Conservation (phyloP, 2,113 vertebrate genomes). For the Thunnus thynnus region DNA sequence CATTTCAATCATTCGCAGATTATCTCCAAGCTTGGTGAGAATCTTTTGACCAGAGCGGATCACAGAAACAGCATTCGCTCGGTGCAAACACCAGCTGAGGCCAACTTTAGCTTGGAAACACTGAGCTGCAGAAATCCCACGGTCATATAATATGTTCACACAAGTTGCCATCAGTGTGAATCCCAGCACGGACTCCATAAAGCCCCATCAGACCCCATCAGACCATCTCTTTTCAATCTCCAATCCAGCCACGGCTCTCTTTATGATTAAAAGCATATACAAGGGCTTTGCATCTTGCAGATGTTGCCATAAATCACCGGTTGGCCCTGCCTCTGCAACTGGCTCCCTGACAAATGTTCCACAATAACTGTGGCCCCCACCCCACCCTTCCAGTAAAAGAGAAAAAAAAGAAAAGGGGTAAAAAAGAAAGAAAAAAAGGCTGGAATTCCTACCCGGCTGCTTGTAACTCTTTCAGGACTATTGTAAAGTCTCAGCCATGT, state of each 20-base stretch:
- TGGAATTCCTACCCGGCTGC: constrained; percentile 88
- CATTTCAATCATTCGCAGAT: constrained; percentile 39
- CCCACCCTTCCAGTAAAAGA: constrained; percentile 76
- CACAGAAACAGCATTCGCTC: constrained; percentile 10
- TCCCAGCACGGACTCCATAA: constrained; percentile 66
- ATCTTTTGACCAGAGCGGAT: constrained; percentile 41
- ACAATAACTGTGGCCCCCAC: constrained; percentile 83
- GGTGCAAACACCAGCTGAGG: constrained; percentile 22
- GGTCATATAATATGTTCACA: constrained; percentile 62
- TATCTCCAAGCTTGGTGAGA: constrained; percentile 35
- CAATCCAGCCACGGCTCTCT: constrained; percentile 52
- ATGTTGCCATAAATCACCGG: constrained; percentile 89
- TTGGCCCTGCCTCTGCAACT: constrained; percentile 84
- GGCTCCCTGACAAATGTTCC: constrained; percentile 88
- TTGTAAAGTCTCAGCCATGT: constrained; percentile 87
- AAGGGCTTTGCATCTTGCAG: constrained; percentile 80
- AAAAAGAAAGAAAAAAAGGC: constrained; percentile 34
- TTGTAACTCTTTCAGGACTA: constrained; percentile 86
- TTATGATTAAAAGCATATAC: constrained; percentile 76
- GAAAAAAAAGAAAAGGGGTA: constrained; percentile 18
- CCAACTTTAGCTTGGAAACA: constrained; percentile 34
- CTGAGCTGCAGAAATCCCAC: constrained; percentile 63
- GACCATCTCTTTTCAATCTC: constrained; percentile 67
- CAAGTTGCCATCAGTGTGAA: constrained; percentile 59
- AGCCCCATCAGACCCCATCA: constrained; percentile 55